phyloP scores from a whole-genome alignment of 2,113 vertebrate genomes.

The Brachionichthys hirsutus region DNA sequence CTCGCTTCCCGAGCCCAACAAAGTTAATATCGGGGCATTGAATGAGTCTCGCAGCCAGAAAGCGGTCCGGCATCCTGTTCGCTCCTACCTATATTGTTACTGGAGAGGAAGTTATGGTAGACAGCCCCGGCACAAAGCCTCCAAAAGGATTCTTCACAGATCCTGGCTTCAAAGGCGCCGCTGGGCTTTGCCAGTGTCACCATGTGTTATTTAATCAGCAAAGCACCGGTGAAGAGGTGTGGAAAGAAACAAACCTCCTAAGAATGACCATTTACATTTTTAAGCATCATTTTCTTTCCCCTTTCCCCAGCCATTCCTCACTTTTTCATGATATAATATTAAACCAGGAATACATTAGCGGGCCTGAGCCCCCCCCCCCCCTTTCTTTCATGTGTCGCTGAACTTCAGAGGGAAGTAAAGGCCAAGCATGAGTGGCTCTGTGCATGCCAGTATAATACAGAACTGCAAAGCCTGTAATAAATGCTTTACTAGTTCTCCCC shows the following conservation, averaged over 20 bases:
- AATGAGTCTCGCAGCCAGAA: constrained; percentile 38
- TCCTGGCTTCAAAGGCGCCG: constrained; percentile 71
- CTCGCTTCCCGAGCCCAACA: constrained; percentile 36
- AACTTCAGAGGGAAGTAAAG: constrained; percentile 86
- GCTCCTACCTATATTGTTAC: constrained; percentile 59
- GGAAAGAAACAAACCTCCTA: constrained; percentile 22
- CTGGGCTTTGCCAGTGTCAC: constrained; percentile 64
- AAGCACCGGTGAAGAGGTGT: constrained; percentile 41
- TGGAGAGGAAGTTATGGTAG: constrained; percentile 75
- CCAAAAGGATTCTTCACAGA: constrained; percentile 75
- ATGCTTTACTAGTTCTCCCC: constrained; percentile 94
- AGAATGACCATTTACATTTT: constrained; percentile 69
- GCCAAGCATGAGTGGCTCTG: constrained; percentile 91
- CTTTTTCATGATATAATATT: constrained; percentile 69
- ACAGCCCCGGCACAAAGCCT: constrained; percentile 76
- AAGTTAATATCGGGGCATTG: constrained; percentile 53
- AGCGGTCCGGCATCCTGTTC: constrained; percentile 50
- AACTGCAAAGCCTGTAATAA: constrained; percentile 92
- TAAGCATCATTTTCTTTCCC: constrained; percentile 28
- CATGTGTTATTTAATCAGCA: constrained; percentile 68
- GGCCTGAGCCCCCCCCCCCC: constrained; percentile 52
- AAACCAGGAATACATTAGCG: constrained; percentile 75
- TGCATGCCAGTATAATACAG: constrained; percentile 90
- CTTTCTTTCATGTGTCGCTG: constrained; percentile 78
- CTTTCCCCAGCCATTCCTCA: constrained; percentile 33